Base-by-base conservation (phyloP, 2,113 vertebrate species). In the Pitta sordida region DNA sequence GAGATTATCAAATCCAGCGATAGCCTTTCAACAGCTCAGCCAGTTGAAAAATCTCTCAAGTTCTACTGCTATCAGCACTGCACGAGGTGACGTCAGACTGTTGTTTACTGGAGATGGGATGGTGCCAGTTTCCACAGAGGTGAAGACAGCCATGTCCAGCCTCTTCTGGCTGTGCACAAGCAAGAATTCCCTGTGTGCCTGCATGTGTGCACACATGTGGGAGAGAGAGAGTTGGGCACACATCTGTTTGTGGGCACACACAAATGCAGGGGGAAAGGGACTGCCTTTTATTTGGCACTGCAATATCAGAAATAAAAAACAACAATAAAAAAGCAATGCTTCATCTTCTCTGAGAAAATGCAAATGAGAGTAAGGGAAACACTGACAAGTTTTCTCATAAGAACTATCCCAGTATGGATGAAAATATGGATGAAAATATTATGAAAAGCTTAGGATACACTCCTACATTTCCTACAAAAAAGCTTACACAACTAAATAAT, bases 111-210 rank as follows among this genome's bases (percentile, higher is more conserved):
- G 86, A 86, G 94, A 91, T 96, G 97, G 95, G 96, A 94, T 6
- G 32, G 94, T 96, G 97, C 98, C 97, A 98, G 81, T 67, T 97
- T 97, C 97, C 97, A 97, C 74, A 36, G 89, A 97, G 96, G 95
- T 79, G 95, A 97, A 97, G 98, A 97, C 97, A 69, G 83, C 93
- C 43, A 2, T 15, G 76, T 90, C 93, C 95, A 62, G 97, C 94
- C 94, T 81, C 96, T 95, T 84, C 68, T 55, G 94, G 95, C 96
- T 92, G 80, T 3, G 27, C 65, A 51, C 60, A 67, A 81, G 85
- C 88, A 82, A 94, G 94, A 96, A 88, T 90, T 97, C 94, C 97
- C 85, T 52, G 84, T 84, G 90, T 77, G 89, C 24, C 27, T 67
- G 81, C 41, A 52, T 59, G 86, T 44, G 13, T 5, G 69, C 1